Base-by-base conservation (phyloP, 2,888 invertebrate species). In the Gastracanthus pulcherrimus region DNA sequence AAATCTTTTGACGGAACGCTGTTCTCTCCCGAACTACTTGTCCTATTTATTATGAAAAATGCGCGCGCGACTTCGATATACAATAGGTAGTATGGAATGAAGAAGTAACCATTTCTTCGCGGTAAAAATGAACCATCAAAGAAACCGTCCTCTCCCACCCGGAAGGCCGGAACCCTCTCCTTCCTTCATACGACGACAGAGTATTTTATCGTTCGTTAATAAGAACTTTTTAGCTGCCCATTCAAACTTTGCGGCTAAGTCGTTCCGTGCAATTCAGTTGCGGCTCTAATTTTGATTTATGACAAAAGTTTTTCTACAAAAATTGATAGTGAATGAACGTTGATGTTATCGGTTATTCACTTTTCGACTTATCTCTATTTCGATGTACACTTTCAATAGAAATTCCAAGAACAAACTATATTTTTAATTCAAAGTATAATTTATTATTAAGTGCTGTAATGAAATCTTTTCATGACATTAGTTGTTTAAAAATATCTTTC, bases 61-160 rank as follows among this genome's bases (percentile, higher is more conserved):
- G 64, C 76, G n/a, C 55, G 67, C 71, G 51, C 64, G 41, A 76
- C 58, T 80, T 80, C 34, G 70, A 66, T 80, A 80, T 76, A 76
- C 64, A 76, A 76, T 72, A n/a, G n/a, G n/a, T n/a, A 76, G n/a
- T 29, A 77, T 77, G 81, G 77, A 81, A 81, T 81, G 77, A 81
- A 81, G 77, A 81, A 72, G 69, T 74, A 62, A 69, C 23, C 23
- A 55, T 72, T 76, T 72, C 70, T 78, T 74, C 60, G 60, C 55
- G 29, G 16, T 36, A 36, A 13, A n/a, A 71, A 36, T 41, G 13
- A 29, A 64, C 29, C 29, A 9, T 64, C 31, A 16, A 48, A 34
- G 60, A 60, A 60, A 60, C 7, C 5, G 34, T 31, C 31, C 60
- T 67, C 55, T 69, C 41, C 58, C 26, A 19, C 38, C 23, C 29